These are phyloP conservation scores for Gasterosteus aculeatus DNA, from an alignment of 2,113 vertebrate genomes.

Conservation along the genomic window DNA sequence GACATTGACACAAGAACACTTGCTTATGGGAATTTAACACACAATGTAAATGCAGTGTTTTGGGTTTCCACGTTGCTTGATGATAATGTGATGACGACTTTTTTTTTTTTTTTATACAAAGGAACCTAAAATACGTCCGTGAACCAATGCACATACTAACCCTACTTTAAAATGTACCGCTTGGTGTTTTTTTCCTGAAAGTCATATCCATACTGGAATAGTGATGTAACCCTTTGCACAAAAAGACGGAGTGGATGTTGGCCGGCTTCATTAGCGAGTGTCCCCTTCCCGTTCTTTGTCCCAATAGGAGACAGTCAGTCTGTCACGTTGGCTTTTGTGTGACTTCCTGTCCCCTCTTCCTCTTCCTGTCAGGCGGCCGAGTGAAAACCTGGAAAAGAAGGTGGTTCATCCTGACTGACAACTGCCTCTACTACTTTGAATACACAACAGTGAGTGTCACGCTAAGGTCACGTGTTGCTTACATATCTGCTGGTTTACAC, in stretches of 20 bases:
- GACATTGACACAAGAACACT: not conserved
- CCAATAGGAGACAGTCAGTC: constrained; percentile 55
- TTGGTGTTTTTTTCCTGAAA: not conserved
- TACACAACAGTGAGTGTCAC: constrained; percentile 91
- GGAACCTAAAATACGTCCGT: constrained; percentile 34
- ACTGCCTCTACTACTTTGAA: constrained; percentile 97
- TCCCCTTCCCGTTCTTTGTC: constrained; percentile 48
- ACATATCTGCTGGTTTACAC: not conserved
- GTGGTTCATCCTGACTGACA: constrained; percentile 97
- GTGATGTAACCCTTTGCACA: not conserved
- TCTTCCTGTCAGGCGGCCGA: constrained; percentile 79
- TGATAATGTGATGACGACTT: constrained; percentile 15
- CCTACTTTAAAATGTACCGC: not conserved
- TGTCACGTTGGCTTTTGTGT: constrained; percentile 52
- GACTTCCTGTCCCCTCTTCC: constrained; percentile 60
- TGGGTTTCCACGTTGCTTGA: constrained; percentile 24
- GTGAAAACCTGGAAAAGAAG: constrained; percentile 96
- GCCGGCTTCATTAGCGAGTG: constrained; percentile 3
- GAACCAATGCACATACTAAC: not conserved
- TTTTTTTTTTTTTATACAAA: constrained; percentile 20
- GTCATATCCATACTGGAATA: not conserved
- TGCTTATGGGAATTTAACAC: not conserved
- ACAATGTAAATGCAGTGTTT: not conserved
- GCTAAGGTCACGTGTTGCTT: not conserved
- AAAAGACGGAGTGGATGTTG: not conserved